These are phyloP conservation scores for Euthynnus affinis DNA, from an alignment of 2,797 vertebrate species.

Conservation along the genomic window DNA sequence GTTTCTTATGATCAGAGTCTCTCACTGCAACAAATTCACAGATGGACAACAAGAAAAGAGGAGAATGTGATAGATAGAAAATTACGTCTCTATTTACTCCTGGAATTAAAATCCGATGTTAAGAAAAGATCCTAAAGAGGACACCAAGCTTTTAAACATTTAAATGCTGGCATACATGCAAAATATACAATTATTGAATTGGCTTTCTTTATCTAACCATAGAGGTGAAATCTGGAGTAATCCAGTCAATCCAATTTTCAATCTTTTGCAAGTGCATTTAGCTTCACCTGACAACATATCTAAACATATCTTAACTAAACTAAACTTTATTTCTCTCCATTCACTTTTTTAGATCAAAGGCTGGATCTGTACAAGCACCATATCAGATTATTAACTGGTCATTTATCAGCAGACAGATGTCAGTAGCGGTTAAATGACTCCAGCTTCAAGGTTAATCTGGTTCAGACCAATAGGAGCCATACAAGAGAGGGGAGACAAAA, in stretches of 20 bases:
- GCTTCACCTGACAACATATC: constrained; percentile 10
- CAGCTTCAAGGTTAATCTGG: constrained; percentile 19
- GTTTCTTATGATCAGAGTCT: constrained; percentile 61
- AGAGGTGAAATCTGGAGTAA: neutral
- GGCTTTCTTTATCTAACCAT: neutral
- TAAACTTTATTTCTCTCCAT: neutral
- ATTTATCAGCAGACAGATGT: neutral
- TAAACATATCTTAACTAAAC: constrained; percentile 8
- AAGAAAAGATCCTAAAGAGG: neutral
- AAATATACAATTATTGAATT: neutral
- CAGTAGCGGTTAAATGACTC: neutral
- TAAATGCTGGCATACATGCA: neutral
- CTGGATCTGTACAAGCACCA: constrained; percentile 18
- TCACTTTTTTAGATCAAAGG: constrained; percentile 1
- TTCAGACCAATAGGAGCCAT: constrained; percentile 18
- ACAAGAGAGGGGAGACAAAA: constrained; percentile 14
- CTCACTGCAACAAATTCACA: constrained; percentile 56
- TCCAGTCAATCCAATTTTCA: neutral
- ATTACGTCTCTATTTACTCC: constrained; percentile 38
- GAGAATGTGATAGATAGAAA: constrained; percentile 4
- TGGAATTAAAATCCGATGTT: neutral
- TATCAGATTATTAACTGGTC: constrained; percentile 1
- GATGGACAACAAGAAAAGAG: constrained; percentile 22
- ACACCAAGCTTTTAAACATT: neutral
- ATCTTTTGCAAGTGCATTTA: neutral